Evolutionary conservation across 2,113 vertebrate species (phyloP).

Genomic region (Calidris pygmaea): DNA sequence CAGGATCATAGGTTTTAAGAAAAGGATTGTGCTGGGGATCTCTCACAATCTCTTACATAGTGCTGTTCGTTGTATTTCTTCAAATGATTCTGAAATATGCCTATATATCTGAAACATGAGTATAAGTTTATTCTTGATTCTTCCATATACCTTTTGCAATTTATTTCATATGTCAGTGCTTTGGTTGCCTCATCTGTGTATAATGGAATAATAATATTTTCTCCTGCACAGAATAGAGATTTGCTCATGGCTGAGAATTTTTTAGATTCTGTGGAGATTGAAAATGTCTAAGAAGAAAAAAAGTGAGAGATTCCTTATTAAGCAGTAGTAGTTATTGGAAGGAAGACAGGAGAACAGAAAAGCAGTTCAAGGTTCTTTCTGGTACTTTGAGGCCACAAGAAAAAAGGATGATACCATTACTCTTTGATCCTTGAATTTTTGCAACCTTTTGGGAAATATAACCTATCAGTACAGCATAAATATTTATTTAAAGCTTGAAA

Average conservation of each 20-base stretch:
- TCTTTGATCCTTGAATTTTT: not conserved
- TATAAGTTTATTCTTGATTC: not conserved
- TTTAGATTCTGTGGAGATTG: not conserved
- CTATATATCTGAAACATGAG: not conserved
- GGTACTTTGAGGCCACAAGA: not conserved
- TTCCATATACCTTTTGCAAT: not conserved
- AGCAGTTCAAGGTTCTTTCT: not conserved
- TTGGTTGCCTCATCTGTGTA: not conserved
- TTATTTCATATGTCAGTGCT: not conserved
- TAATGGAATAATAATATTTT: not conserved
- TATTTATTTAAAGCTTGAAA: not conserved
- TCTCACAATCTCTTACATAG: not conserved
- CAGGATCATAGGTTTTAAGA: not conserved
- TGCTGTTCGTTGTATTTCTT: not conserved
- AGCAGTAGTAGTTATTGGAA: not conserved
- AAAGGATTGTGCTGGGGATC: not conserved
- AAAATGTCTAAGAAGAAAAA: not conserved
- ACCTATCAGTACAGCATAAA: not conserved
- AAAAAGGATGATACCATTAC: not conserved
- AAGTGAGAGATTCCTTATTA: not conserved
- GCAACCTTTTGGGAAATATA: not conserved
- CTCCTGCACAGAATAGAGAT: not conserved
- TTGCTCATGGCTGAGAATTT: not conserved
- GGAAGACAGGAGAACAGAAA: not conserved
- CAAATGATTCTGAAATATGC: not conserved